Evolutionary conservation across 2,888 invertebrate genomes (phyloP).

Genomic region (Oxystoma pomonae): DNA sequence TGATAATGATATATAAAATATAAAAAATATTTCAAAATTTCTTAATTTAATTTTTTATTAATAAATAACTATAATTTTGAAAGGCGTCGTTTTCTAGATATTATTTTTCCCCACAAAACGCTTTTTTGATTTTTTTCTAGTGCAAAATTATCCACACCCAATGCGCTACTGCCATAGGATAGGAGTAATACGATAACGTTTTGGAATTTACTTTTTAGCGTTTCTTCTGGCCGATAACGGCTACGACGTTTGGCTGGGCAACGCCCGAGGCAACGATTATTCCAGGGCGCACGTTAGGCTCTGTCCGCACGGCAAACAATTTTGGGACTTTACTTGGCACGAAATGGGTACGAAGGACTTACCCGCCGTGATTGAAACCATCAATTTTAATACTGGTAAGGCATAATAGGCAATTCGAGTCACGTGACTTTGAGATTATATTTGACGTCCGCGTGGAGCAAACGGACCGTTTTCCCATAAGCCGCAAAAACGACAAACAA

Average conservation of each 20-base stretch:
- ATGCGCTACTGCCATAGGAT: neutral
- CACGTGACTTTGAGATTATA: too few species aligned
- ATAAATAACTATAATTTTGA: neutral
- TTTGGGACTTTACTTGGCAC: slow-evolving; percentile 80
- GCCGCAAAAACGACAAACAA: too few species aligned
- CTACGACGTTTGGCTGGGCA: slow-evolving; percentile 81
- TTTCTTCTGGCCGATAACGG: slow-evolving; percentile 65
- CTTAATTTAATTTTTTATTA: too few species aligned
- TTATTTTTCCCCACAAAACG: too few species aligned
- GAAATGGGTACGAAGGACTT: slow-evolving; percentile 85
- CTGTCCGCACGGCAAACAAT: slow-evolving; percentile 54
- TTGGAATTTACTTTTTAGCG: slow-evolving; percentile 50
- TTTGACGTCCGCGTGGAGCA: too few species aligned
- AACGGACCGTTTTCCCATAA: too few species aligned
- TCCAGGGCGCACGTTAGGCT: slow-evolving; percentile 60
- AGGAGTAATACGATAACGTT: neutral
- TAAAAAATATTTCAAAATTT: too few species aligned
- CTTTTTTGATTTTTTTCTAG: too few species aligned
- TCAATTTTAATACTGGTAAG: slow-evolving; percentile 50
- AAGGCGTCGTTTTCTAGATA: too few species aligned
- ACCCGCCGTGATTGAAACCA: slow-evolving; percentile 77
- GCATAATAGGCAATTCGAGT: neutral
- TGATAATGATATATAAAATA: too few species aligned
- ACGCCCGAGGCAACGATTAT: slow-evolving; percentile 78
- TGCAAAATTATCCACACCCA: neutral